Conservation (phyloP, 2,113 vertebrate species). For the Megalops atlanticus region DNA sequence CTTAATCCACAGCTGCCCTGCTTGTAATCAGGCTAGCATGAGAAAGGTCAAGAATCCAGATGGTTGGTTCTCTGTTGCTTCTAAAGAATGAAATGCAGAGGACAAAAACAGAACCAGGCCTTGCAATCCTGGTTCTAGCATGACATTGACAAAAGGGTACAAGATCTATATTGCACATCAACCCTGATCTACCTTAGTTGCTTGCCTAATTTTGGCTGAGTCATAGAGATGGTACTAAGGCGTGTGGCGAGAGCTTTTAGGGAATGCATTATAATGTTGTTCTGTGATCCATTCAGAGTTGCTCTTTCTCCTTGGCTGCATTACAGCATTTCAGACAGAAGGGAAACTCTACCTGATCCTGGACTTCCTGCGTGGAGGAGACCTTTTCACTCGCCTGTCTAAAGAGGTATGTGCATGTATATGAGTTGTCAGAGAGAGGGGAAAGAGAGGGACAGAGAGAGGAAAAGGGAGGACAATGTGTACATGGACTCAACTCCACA, state of each 20-base stretch:
- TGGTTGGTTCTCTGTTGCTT: no score
- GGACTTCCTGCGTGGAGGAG: constrained; percentile 84
- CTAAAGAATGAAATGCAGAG: no score
- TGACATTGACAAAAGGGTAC: background rate
- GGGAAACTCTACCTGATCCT: constrained; percentile 86
- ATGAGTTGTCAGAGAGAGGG: background rate
- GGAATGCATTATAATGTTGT: background rate
- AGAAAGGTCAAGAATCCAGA: no score
- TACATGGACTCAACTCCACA: background rate
- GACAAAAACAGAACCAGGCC: no score
- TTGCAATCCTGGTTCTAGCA: no score
- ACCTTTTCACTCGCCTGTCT: constrained; percentile 84
- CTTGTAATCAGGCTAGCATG: no score
- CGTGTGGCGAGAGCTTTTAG: background rate
- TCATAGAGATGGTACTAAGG: background rate
- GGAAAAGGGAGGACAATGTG: background rate
- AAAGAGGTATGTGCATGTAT: constrained; percentile 73
- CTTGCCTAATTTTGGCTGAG: background rate
- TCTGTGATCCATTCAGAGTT: constrained; percentile 13
- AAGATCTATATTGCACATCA: background rate
- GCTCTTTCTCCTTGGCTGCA: constrained; percentile 21
- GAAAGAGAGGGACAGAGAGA: background rate
- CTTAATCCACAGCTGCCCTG: no score
- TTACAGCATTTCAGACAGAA: constrained; percentile 84
- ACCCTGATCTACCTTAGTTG: background rate